These are phyloP conservation scores for Aeoliscus strigatus DNA, from an alignment of 2,797 vertebrate species.

Conservation along the genomic window DNA sequence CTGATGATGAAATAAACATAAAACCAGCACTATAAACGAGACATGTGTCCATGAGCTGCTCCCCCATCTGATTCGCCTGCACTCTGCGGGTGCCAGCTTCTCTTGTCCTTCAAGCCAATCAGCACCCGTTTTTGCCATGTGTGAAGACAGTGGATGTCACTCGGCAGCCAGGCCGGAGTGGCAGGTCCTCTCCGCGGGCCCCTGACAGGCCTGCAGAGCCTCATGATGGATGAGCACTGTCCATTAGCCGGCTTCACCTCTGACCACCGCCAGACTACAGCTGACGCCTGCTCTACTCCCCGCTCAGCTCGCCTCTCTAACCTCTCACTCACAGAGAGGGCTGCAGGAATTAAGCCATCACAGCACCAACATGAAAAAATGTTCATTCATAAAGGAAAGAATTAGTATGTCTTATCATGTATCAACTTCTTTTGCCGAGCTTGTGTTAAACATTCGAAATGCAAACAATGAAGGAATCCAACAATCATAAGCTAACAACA, in stretches of 20 bases:
- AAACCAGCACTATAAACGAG: slow-evolving; percentile 6
- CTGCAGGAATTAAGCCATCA: slow-evolving; percentile 77
- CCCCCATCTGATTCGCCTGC: slow-evolving; percentile 40
- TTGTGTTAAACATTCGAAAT: no score
- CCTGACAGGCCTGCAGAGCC: slow-evolving; percentile 73
- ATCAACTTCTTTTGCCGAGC: no score
- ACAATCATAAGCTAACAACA: no score
- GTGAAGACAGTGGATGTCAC: slow-evolving; percentile 62
- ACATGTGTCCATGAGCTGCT: slow-evolving; percentile 1
- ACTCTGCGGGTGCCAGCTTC: slow-evolving; percentile 53
- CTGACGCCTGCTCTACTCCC: slow-evolving; percentile 74
- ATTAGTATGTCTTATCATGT: no score
- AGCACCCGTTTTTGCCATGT: slow-evolving; percentile 47
- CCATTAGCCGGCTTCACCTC: slow-evolving; percentile 79
- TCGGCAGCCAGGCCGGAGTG: slow-evolving; percentile 54
- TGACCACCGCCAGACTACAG: slow-evolving; percentile 75
- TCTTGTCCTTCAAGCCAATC: slow-evolving; percentile 65
- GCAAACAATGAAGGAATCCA: no score
- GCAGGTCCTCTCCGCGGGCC: slow-evolving; percentile 68
- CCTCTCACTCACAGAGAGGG: slow-evolving; percentile 65
- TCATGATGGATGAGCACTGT: slow-evolving; percentile 82
- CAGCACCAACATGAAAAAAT: slow-evolving; percentile 48
- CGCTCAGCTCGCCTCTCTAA: slow-evolving; percentile 49
- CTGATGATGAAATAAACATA: not conserved
- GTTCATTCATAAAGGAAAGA: no score